phyloP scores from a whole-genome alignment of 2,888 invertebrate species.

The Temnothorax ravouxi region DNA sequence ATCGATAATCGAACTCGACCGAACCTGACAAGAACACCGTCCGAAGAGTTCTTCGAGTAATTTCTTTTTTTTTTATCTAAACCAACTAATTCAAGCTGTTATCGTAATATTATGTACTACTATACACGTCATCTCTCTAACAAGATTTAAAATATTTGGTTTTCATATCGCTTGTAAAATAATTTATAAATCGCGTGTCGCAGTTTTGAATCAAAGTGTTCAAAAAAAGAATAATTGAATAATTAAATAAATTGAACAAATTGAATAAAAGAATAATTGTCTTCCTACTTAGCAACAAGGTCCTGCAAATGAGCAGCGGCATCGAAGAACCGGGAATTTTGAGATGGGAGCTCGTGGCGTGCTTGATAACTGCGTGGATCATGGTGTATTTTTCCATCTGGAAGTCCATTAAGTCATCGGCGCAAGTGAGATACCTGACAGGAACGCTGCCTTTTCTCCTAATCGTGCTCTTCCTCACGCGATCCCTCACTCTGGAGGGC shows the following conservation, averaged over 20 bases:
- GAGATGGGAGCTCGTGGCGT: constrained; percentile 96
- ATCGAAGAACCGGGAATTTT: constrained; percentile 94
- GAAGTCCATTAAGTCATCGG: constrained; percentile 98
- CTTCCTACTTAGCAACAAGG: constrained; percentile 90
- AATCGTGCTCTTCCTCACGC: constrained; percentile 94
- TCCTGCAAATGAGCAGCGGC: constrained; percentile 94
- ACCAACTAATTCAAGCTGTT: background rate
- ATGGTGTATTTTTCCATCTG: constrained; percentile 98
- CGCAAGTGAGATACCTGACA: constrained; percentile 95
- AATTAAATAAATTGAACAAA: too few relatives aligned
- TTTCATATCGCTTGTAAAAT: background rate
- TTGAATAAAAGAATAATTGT: background rate
- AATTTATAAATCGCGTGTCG: background rate
- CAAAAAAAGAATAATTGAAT: too few relatives aligned
- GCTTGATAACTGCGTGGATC: constrained; percentile 96
- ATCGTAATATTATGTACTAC: background rate
- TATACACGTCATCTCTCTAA: background rate
- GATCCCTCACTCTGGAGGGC: constrained; percentile 96
- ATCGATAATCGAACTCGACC: constrained; percentile 89
- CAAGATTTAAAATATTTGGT: background rate
- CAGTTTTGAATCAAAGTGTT: background rate
- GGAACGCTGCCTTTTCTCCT: constrained; percentile 96
- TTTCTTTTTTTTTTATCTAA: constrained; percentile 25
- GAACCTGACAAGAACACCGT: constrained; percentile 92
- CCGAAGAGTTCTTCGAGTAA: constrained; percentile 98